Percentiles rank a stretch among this genome's conserved stretches.
phyloP scores from a whole-genome alignment of 2,113 vertebrate species.

The Uria aalge region DNA sequence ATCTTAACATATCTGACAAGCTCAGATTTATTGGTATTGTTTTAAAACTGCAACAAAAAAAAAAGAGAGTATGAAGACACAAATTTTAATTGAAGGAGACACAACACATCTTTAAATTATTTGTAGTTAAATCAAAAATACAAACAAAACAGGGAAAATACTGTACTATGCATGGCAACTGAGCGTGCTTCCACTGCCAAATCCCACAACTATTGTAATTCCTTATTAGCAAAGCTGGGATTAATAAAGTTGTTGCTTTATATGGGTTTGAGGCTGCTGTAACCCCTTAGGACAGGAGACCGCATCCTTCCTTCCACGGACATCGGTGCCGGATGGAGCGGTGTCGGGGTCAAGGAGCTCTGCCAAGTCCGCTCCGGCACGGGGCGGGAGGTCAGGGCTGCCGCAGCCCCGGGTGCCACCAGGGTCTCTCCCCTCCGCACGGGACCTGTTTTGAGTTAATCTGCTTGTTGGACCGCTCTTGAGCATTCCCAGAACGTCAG shows the following conservation, averaged over 20 bases:
- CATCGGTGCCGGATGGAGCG: slow-evolving; percentile 74
- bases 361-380: slow-evolving; percentile 59
- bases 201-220: slow-evolving; percentile 73
- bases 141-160: slow-evolving; percentile 54
- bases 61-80: background rate
- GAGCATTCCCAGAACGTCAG: background rate
- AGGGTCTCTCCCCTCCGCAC: background rate
- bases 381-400: slow-evolving; percentile 60
- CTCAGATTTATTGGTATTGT: background rate
- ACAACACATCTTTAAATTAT: slow-evolving; percentile 69
- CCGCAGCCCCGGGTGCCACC: slow-evolving; percentile 45
- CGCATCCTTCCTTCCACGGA: slow-evolving; percentile 87
- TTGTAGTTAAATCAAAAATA: slow-evolving; percentile 68
- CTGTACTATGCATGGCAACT: background rate
- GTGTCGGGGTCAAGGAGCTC: slow-evolving; percentile 71
- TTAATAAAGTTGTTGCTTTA: slow-evolving; percentile 79
- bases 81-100: slow-evolving; percentile 55
- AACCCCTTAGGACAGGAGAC: slow-evolving; percentile 80
- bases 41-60: background rate
- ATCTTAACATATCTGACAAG: background rate
- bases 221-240: slow-evolving; percentile 82
- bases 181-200: slow-evolving; percentile 44
- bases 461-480: background rate
- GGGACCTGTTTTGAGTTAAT: background rate
- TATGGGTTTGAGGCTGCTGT: slow-evolving; percentile 58